Evolutionary conservation across 2,797 vertebrate species (phyloP).

Genomic region (Anolis apletophallus): DNA sequence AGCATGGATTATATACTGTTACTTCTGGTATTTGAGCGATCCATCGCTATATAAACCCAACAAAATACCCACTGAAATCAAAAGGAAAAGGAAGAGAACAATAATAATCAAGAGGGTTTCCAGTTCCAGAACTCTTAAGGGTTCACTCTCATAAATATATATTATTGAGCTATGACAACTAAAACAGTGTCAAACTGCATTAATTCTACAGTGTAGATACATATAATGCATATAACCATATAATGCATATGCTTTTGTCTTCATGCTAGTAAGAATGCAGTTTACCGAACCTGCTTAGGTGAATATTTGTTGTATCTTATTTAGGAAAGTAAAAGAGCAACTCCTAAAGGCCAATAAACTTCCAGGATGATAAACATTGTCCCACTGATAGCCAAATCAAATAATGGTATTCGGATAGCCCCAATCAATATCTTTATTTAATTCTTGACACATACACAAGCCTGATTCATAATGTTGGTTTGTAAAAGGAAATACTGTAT

Average conservation of each 20-base stretch:
- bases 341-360: background rate
- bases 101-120: conserved; percentile 77
- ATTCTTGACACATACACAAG: background rate
- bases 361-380: background rate
- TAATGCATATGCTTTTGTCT: background rate
- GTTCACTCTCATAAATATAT: no score
- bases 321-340: background rate
- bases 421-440: background rate
- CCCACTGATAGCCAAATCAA: background rate
- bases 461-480: background rate
- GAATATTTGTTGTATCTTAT: background rate
- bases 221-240: background rate
- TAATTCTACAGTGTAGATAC: no score
- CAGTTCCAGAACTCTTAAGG: conserved; percentile 78
- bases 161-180: no score
- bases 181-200: no score
- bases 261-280: background rate
- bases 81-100: conserved; percentile 77
- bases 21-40: conserved; percentile 60
- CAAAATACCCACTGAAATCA: conserved; percentile 72
- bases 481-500: conserved; percentile 20
- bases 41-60: conserved; percentile 75
- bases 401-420: background rate
- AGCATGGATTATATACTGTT: conserved; percentile 16
- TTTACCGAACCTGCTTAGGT: background rate